These are phyloP conservation scores for Aegithalos caudatus DNA, from an alignment of 2,113 vertebrate species.

Conservation along the genomic window DNA sequence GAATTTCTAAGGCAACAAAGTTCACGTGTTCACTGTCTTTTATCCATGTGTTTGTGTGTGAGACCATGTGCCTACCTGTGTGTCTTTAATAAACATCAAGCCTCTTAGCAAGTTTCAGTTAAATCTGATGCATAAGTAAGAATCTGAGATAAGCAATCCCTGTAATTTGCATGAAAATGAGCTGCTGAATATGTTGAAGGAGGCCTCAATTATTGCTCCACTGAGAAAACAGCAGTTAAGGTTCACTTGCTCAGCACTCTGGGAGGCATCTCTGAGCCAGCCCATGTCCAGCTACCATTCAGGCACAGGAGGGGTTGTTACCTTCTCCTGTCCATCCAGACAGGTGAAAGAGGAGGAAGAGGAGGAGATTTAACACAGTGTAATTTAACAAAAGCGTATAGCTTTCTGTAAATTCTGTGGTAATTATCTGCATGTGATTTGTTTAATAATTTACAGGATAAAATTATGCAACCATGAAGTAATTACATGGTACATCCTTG, in stretches of 20 bases:
- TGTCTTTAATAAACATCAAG: background rate
- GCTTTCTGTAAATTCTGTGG: background rate
- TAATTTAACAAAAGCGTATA: background rate
- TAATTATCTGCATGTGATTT: background rate
- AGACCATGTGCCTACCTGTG: background rate
- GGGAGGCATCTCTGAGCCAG: background rate
- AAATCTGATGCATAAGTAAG: background rate
- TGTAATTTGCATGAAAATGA: background rate
- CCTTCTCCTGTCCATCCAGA: background rate
- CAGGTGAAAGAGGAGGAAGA: background rate
- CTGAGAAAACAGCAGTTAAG: background rate
- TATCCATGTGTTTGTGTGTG: background rate
- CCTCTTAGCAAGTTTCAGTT: background rate
- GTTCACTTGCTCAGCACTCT: background rate
- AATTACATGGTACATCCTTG: background rate
- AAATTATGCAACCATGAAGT: background rate
- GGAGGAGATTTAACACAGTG: background rate
- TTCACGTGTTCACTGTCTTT: fast-evolving
- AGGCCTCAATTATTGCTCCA: background rate
- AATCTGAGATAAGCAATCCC: background rate
- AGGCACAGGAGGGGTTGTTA: background rate
- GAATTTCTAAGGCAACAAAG: background rate
- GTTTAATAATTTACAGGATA: background rate
- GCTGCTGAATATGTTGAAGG: background rate
- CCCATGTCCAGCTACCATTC: background rate